These are phyloP conservation scores for Semotilus atromaculatus DNA, from an alignment of 2,797 vertebrate species.

Conservation along the genomic window DNA sequence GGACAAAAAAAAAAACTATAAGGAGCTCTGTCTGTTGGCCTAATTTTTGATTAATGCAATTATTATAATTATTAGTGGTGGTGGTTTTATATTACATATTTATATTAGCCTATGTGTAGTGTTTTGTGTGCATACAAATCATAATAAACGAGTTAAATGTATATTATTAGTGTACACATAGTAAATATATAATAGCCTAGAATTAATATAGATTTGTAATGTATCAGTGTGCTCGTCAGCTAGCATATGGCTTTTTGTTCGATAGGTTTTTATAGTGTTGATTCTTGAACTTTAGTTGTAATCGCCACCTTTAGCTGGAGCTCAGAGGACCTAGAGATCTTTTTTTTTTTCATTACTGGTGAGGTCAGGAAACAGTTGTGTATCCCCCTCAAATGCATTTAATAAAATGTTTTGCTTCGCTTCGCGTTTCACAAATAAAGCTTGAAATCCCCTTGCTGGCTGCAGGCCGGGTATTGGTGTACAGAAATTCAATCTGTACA, in stretches of 20 bases:
- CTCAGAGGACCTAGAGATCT: neutral
- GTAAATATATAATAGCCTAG: neutral
- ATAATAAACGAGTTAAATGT: neutral
- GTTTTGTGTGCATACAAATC: neutral
- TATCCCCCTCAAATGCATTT: slow-evolving; percentile 45
- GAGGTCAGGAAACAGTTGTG: slow-evolving; percentile 43
- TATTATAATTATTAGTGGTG: neutral
- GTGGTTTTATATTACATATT: neutral
- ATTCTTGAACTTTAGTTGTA: slow-evolving; percentile 16
- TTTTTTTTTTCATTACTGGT: slow-evolving; percentile 36
- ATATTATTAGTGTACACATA: neutral
- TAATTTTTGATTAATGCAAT: neutral
- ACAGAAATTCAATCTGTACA: slow-evolving; percentile 88
- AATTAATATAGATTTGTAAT: neutral
- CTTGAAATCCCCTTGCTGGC: slow-evolving; percentile 76
- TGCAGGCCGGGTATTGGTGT: slow-evolving; percentile 77
- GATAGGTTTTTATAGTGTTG: neutral
- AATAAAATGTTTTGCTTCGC: slow-evolving; percentile 62
- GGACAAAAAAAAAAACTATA: neutral
- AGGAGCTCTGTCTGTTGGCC: neutral
- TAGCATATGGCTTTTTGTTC: neutral
- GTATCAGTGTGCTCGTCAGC: neutral
- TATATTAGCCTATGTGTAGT: neutral
- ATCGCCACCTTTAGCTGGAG: slow-evolving; percentile 30
- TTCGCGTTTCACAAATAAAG: slow-evolving; percentile 64